Conservation (phyloP, 2,113 vertebrate genomes). For the Aegithalos caudatus region DNA sequence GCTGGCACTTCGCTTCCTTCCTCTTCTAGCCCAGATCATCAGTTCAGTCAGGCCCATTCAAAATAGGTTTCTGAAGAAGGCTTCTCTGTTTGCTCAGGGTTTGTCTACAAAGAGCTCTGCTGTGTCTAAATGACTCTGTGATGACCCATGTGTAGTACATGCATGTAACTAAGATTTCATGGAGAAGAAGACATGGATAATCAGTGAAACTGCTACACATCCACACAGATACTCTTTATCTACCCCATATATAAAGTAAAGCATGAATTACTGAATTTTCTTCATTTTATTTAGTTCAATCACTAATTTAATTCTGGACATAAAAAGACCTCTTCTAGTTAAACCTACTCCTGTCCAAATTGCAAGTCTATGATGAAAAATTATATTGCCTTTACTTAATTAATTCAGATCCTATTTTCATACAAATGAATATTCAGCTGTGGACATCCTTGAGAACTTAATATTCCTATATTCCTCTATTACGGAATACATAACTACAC, state of each 20-base stretch:
- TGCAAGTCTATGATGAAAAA: not conserved
- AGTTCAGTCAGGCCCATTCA: not conserved
- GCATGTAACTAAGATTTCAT: not conserved
- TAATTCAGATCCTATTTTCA: not conserved
- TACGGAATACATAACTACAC: not conserved
- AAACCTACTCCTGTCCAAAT: not conserved
- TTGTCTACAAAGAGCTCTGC: not conserved
- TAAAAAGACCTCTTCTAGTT: not conserved
- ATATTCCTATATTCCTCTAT: not conserved
- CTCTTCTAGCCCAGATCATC: not conserved
- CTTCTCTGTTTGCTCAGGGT: not conserved
- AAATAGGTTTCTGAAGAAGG: not conserved
- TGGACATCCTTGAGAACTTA: not conserved
- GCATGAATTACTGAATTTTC: not conserved
- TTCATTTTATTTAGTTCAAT: not conserved
- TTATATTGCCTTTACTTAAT: not conserved
- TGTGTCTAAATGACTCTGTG: not conserved
- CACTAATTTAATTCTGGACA: not conserved
- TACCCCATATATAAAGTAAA: not conserved
- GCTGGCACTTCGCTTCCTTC: not conserved
- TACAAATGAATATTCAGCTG: not conserved
- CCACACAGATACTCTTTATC: not conserved
- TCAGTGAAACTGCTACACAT: not conserved
- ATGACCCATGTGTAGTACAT: not conserved
- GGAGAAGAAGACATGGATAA: not conserved